Base-by-base conservation (phyloP, 2,113 vertebrate genomes). In the Rynchops niger region DNA sequence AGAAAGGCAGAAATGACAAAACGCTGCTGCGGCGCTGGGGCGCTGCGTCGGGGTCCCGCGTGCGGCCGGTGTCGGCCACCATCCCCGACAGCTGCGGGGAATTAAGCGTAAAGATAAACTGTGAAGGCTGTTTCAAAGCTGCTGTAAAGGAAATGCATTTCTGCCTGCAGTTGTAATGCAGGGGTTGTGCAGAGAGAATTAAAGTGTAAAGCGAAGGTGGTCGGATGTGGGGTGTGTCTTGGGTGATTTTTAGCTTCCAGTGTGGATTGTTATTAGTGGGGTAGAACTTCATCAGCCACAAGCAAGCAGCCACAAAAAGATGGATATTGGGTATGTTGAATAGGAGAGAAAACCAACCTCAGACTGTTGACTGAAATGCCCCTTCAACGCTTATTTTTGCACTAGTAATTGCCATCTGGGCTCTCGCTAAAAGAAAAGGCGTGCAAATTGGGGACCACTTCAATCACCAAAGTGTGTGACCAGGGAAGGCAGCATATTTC, bases 101-200 rank as follows among this genome's bases (percentile, higher is more conserved):
- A 81, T 92, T 91, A 91, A 86, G 93, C 73, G 47, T 74, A 80
- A 97, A 98, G 93, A 97, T 96, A 97, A 97, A 97, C 97, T 97
- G 98, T 93, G 96, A 97, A 97, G 96, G 96, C 93, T 42, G 49
- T 83, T 81, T 81, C 95, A 93, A 95, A 94, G 96, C 97, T 92
- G 95, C 79, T 94, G 90, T 70, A n/a, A 83, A 56, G 86, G 55
- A 87, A 94, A 38, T 66, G 67, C 82, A 91, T 93, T 76, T 83
- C 94, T 95, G 78, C 89, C 67, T 36, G 65, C 94, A 87, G 71
- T 65, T 67, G 84, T 88, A 38, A 66, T 34, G 73, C 88, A 70
- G 91, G 79, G 56, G n/a, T 4, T 65, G 80, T 66, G 93, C 89
- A 47, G 36, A 38, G 71, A 63, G 70, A 93, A 23, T 34, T 32